These are phyloP conservation scores for Noctua janthina DNA, from an alignment of 2,888 invertebrate species.

Conservation along the genomic window DNA sequence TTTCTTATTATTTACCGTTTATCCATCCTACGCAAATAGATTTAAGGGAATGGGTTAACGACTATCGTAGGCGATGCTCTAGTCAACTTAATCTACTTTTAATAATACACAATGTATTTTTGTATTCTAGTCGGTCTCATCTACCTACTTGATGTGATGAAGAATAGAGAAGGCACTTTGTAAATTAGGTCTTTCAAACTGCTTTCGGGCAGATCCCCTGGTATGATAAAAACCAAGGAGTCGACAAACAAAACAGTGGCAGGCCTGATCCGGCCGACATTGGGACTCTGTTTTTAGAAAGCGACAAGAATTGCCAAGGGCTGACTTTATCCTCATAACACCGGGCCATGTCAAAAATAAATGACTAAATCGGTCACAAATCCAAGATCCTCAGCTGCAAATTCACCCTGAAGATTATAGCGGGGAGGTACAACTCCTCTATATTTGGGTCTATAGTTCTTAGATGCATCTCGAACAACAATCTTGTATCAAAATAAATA, in stretches of 20 bases:
- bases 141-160: neutral
- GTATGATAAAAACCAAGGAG: too few species aligned
- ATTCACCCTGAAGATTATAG: neutral
- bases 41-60: constrained; percentile 30
- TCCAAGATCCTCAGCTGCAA: neutral
- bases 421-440: too few species aligned
- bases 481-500: neutral
- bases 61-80: constrained; percentile 27
- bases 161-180: neutral
- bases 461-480: too few species aligned
- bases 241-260: neutral
- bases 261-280: neutral
- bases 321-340: neutral
- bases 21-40: constrained; percentile 43
- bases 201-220: neutral
- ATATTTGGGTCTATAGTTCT: too few species aligned
- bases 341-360: neutral
- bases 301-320: neutral
- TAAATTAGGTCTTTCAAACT: neutral
- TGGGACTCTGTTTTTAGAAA: neutral
- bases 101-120: neutral
- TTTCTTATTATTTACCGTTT: constrained; percentile 38
- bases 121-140: neutral
- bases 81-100: constrained; percentile 7
- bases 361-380: neutral